Evolutionary conservation across 2,797 vertebrate species (phyloP), one percentile per base, ranked within the genome.

Genomic region (Anguilla marmorata): DNA sequence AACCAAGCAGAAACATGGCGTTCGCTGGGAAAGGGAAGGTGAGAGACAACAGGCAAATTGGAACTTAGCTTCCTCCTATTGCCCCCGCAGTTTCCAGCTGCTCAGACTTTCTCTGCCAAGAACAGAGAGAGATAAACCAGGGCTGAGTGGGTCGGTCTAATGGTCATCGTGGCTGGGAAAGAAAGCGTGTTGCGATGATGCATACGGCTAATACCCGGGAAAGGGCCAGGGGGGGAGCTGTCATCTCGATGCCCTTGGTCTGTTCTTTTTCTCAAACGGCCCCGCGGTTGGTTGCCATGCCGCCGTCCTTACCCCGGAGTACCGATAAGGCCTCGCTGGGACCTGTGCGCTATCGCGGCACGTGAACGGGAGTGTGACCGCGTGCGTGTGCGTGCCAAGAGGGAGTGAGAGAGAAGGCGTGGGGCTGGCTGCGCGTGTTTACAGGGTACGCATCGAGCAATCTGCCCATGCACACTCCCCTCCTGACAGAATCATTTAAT

Each of bases 221-320:
- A n/a, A 4, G 27, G 45, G 21, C 4, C 41, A 37, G 41, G 27
- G 41, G 19, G 5, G 19, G 1, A 84, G 14, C n/a, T 45, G 41
- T 48, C 9, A 84, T 56, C 30, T 56, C 48, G 52, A 33, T 33
- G 83, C 50, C 83, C 83, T 58, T 58, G 52, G 52, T 33, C 50
- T n/a, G 80, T 50, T 83, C 30, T 37, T 12, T 82, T 50, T 30
- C 7, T 56, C 56, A 14, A 84, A 27, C 52, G 56, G 83, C 83
- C 16, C 27, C 50, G 19, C 79, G 5, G 79, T 80, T 66, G 5
- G 79, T 80, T 66, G 27, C 63, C 56, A n/a, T 33, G 63, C 85
- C 87, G n/a, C 19, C 11, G 41, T 76, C n/a, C 76, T 33, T 56
- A 82, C 72, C 86, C 86, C 50, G 8, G n/a, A 87, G 52, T 45